phyloP scores from a whole-genome alignment of 2,888 invertebrate species.

The Rotaria macrura region DNA sequence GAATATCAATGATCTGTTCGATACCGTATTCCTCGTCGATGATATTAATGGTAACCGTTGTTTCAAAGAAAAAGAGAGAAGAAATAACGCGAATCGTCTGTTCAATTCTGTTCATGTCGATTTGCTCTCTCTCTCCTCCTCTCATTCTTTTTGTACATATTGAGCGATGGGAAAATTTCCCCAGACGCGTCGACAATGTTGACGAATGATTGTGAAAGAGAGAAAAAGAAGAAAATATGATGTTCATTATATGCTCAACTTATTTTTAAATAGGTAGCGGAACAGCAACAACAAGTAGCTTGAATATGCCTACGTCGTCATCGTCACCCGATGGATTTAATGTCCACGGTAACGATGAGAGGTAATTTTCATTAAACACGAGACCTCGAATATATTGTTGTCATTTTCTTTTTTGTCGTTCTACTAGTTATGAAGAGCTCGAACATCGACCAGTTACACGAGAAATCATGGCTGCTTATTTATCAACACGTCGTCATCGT shows the following conservation, averaged over 20 bases:
- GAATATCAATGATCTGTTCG: neutral
- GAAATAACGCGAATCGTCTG: neutral
- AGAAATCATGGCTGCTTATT: slow-evolving; percentile 89
- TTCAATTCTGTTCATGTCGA: neutral
- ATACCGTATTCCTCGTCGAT: neutral
- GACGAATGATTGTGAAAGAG: neutral
- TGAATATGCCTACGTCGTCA: neutral
- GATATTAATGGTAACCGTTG: slow-evolving; percentile 1
- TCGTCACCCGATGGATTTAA: neutral
- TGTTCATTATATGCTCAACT: slow-evolving; percentile 15
- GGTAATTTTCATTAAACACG: neutral
- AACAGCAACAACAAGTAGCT: neutral
- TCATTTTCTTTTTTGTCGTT: neutral
- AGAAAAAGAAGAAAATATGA: neutral
- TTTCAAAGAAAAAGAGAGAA: neutral
- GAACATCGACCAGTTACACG: slow-evolving; percentile 56
- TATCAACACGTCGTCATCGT: slow-evolving; percentile 63
- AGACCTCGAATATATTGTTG: neutral
- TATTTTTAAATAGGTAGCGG: neutral
- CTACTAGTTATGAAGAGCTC: neutral
- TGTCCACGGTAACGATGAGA: neutral
- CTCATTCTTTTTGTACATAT: neutral
- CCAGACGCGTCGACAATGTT: neutral
- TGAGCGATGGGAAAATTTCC: neutral
- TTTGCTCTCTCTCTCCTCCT: neutral